Base-by-base conservation (phyloP, 2,888 invertebrate genomes). In the Cetonia aurata region DNA sequence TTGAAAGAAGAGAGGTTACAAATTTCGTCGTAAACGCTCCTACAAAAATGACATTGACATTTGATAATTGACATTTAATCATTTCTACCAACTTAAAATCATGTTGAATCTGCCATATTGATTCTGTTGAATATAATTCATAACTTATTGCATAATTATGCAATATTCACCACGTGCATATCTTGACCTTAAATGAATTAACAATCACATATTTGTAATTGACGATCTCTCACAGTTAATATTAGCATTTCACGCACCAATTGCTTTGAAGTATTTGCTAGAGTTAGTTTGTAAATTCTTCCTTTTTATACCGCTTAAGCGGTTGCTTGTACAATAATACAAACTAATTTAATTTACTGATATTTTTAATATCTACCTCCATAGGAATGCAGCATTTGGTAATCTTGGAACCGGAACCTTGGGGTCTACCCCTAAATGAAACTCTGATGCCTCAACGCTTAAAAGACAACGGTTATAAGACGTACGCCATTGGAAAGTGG, bases 401-500 rank as follows among this genome's bases (percentile, higher is more conserved):
- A 0, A 89, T 94, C 53, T 82, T 88, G 62, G 90, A 90, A 67
- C 87, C 90, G 0, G 91, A 93, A 80, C 93, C 93, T 0, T 90
- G 92, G 83, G 94, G 93, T 3, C 82, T 96, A 9, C 90, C 91
- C 0, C 80, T 91, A 2, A 85, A 83, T 62, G 87, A 88, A 79
- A 88, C 87, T 75, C 76, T 89, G 70, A 76, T 89, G 71, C 89
- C 89, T 0, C 85, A 90, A 83, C 90, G 92, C 83, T 85, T 95
- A 62, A 87, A 87, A 78, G 86, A 86, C 31, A 83, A 86, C 67
- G 94, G 94, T 8, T 96, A 95, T 82, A 83, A 85, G 19, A 93
- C 93, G 0, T 91, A 93, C 80, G 90, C 93, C 44, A 88, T 95
- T 12, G 95, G 95, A 12, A 95, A 95, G 86, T 95, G 95, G 95